A percentile compares a stretch with the other conserved stretches of the same genome.
Conservation (phyloP, 2,888 invertebrate genomes). For the Chaitophorus viminalis region DNA sequence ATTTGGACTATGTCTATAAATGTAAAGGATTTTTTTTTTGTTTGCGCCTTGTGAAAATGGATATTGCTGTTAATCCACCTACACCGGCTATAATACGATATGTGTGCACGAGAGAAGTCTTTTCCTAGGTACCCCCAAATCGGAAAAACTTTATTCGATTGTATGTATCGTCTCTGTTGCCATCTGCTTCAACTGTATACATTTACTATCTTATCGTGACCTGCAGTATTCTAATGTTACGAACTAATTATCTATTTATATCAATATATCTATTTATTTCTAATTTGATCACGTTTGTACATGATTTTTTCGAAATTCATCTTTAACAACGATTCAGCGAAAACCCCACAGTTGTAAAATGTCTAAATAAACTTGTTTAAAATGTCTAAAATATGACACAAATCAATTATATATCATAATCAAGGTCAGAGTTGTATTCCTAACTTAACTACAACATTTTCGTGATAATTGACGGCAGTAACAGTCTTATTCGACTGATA, state of each 20-base stretch:
- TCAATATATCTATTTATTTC: too few species aligned
- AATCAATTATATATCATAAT: neutral
- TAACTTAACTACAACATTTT: neutral
- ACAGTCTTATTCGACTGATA: neutral
- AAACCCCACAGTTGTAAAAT: conserved; percentile 15
- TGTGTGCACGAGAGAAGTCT: neutral
- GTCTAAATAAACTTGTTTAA: conserved; percentile 47
- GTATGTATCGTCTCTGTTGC: neutral
- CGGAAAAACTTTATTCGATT: neutral
- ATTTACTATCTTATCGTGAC: too few species aligned
- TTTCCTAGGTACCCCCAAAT: neutral
- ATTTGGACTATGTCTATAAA: neutral
- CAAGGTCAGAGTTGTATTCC: neutral
- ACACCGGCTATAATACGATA: neutral
- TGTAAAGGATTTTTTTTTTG: neutral
- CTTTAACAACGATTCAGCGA: neutral
- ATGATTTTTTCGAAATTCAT: conserved; percentile 15
- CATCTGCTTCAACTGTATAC: too few species aligned
- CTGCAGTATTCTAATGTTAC: conserved; percentile 47
- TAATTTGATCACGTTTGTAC: conserved; percentile 19
- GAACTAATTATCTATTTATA: too few species aligned
- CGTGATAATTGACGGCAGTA: neutral
- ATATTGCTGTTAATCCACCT: neutral
- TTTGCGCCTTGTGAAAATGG: neutral
- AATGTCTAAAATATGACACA: too few species aligned